Evolutionary conservation across 2,113 vertebrate species (phyloP).

Genomic region (Pyrgilauda ruficollis): DNA sequence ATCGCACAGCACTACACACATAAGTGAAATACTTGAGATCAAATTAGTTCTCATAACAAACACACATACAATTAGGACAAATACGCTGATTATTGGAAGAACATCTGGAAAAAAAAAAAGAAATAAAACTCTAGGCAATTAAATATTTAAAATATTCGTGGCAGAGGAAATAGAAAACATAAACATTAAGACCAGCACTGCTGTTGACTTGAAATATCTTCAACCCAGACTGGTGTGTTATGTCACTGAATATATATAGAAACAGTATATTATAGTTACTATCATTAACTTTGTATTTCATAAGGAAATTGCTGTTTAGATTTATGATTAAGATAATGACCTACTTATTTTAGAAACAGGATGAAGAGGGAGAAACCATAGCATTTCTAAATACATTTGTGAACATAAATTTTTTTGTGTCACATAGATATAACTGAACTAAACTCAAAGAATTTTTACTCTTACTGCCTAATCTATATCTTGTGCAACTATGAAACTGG

Average conservation of each 20-base stretch:
- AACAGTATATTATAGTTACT: neutral
- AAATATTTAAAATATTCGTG: neutral
- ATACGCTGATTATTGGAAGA: neutral
- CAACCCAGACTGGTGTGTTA: neutral
- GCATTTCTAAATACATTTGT: neutral
- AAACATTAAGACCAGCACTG: neutral
- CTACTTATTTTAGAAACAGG: neutral
- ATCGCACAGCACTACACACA: neutral
- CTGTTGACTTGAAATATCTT: neutral
- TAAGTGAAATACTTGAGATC: neutral
- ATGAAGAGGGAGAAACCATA: neutral
- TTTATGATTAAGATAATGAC: neutral
- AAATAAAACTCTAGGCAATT: neutral
- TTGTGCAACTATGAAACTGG: neutral
- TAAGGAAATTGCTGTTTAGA: neutral
- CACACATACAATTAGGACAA: neutral
- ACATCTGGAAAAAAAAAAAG: neutral
- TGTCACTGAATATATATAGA: neutral
- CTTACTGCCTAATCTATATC: neutral
- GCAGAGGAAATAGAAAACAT: neutral
- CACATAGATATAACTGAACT: neutral
- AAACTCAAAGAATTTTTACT: neutral
- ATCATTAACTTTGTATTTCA: neutral
- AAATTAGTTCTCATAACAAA: neutral
- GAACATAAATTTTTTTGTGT: neutral